Base-by-base conservation (phyloP, 1,140 invertebrate genomes). In the Diploscapter pachys region DNA sequence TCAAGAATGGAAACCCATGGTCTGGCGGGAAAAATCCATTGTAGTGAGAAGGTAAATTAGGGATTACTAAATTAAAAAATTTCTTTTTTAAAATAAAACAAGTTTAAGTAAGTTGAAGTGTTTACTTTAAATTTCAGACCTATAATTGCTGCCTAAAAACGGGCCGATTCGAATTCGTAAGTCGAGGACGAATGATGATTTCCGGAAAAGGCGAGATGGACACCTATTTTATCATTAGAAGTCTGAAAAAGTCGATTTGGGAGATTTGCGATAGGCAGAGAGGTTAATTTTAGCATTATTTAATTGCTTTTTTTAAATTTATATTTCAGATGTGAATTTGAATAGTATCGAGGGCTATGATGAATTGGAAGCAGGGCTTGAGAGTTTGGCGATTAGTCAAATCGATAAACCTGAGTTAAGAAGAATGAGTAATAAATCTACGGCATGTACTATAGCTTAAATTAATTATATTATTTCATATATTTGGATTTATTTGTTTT, bases 1-100 rank as follows among this genome's bases (percentile, higher is more conserved):
- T 76, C 81, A 51, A 62, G 81, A 56, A 85, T 85, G 83, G 83
- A 86, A 71, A 73, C 73, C 52, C 84, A 84, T 70, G 81, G 78
- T 8, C 80, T 76, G 8, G 64, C 75, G 5, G 79, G 82, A 4
- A 52, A 82, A 61, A 80, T 84, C 63, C 83, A 84, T 53, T 84
- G 82, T 65, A 81, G 79, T 72, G 79, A 79, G 57, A 55, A 80
- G 4, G 78, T 71, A 13, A 11, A 8, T n/a, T 63, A 11, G 11
- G 6, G 11, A 59, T 57, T 50, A 9, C 9, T 8, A 11, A 9
- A 9, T 48, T 52, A 8, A 9, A 57, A 59, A 61, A 11, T 9
- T 54, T 13, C 9, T 69, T 11, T 11, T 61, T 6, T 71, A 83
- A 5, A 71, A 81, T 31, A 51, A 52, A 52, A 85, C 77, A 31